A percentile compares a stretch with the other conserved stretches of the same genome.
Evolutionary conservation across 2,888 invertebrate species (phyloP).

Genomic region (Netelia inedita): DNA sequence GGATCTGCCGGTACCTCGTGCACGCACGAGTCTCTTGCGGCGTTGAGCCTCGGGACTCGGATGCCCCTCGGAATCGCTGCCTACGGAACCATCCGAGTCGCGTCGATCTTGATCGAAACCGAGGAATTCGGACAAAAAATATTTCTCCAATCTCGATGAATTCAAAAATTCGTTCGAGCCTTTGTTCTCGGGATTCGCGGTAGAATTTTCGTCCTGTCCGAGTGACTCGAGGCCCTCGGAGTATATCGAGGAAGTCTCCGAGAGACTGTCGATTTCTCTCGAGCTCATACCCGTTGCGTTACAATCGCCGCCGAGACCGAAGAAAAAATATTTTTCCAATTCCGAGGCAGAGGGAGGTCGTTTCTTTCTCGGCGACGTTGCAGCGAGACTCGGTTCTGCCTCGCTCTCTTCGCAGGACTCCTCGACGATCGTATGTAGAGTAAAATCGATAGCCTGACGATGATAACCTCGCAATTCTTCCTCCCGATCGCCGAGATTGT

Average conservation of each 20-base stretch:
- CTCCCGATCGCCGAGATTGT: constrained; percentile 88
- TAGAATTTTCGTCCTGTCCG: constrained; percentile 86
- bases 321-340: constrained; percentile 96
- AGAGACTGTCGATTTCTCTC: constrained; percentile 86
- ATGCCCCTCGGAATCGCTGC: constrained; percentile 95
- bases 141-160: constrained; percentile 93
- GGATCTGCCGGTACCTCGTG: constrained; percentile 93
- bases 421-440: constrained; percentile 96
- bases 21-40: constrained; percentile 92
- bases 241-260: constrained; percentile 94
- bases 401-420: constrained; percentile 98
- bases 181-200: constrained; percentile 84
- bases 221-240: constrained; percentile 93
- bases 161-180: constrained; percentile 88
- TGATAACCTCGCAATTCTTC: constrained; percentile 94
- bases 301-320: constrained; percentile 93
- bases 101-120: constrained; percentile 92
- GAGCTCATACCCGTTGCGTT: constrained; percentile 86
- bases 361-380: constrained; percentile 86
- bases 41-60: constrained; percentile 94
- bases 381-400: constrained; percentile 87
- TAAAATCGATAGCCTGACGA: constrained; percentile 94
- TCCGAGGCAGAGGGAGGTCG: constrained; percentile 92
- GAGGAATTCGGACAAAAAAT: constrained; percentile 94
- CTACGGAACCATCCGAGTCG: constrained; percentile 94